Conservation (phyloP, 2,113 vertebrate species). For the Lethenteron reissneri region DNA sequence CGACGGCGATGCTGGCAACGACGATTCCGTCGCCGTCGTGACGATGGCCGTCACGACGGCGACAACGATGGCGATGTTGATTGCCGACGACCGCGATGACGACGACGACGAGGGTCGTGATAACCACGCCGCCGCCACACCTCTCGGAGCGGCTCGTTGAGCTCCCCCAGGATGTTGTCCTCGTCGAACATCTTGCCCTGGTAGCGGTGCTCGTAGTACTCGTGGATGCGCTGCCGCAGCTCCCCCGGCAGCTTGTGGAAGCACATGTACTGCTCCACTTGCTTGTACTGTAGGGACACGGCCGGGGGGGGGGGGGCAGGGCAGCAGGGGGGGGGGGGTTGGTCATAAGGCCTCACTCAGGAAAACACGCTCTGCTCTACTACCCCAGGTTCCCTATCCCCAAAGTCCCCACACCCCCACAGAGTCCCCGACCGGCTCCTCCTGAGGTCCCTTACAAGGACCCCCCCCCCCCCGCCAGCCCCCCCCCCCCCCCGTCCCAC, state of each 20-base stretch:
- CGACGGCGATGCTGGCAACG: too few species aligned
- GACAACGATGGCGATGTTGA: too few species aligned
- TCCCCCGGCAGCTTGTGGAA: constrained; percentile 91
- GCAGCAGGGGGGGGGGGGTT: too few species aligned
- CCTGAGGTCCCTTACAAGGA: fast-evolving
- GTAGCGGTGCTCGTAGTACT: constrained; percentile 93
- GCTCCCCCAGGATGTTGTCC: constrained; percentile 84
- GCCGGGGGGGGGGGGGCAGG: too few species aligned
- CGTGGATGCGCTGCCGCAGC: constrained; percentile 83
- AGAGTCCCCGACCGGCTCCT: fast-evolving
- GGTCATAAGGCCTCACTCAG: too few species aligned
- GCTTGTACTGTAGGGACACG: constrained; percentile 48
- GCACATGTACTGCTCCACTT: constrained; percentile 98
- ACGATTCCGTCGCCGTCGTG: too few species aligned
- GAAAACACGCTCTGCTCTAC: too few species aligned
- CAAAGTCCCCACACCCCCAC: not conserved
- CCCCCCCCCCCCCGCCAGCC: fast-evolving
- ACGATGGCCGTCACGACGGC: too few species aligned
- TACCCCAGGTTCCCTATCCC: too few species aligned
- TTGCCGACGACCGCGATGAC: too few species aligned
- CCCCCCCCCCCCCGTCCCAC: not conserved
- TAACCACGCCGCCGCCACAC: constrained; percentile 18
- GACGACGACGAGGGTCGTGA: too few species aligned
- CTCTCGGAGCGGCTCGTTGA: constrained; percentile 73
- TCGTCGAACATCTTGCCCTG: constrained; percentile 99